phyloP scores from a whole-genome alignment of 1,140 invertebrate genomes.

The Panagrolaimus sp. region DNA sequence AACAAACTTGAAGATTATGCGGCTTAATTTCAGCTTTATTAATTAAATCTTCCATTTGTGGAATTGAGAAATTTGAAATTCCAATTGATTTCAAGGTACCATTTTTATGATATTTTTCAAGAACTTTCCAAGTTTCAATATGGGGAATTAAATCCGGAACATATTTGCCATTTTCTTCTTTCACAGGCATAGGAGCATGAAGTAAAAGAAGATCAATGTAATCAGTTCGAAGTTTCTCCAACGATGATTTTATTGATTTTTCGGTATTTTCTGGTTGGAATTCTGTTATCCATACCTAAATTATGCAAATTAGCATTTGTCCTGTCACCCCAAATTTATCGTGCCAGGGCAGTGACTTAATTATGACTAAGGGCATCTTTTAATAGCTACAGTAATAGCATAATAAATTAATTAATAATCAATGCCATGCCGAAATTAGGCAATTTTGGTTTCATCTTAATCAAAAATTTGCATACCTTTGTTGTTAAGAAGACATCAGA shows the following conservation, averaged over 20 bases:
- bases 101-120: conserved; percentile 57
- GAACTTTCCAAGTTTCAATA: conserved; percentile 44
- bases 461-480: too few species aligned
- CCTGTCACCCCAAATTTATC: too few species aligned
- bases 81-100: conserved; percentile 61
- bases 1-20: conserved; percentile 34
- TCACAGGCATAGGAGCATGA: background rate
- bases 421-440: too few species aligned
- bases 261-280: too few species aligned
- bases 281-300: too few species aligned
- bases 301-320: too few species aligned
- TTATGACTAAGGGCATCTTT: too few species aligned
- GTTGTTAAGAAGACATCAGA: too few species aligned
- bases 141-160: conserved; percentile 21
- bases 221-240: background rate
- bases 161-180: background rate
- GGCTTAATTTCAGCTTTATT: conserved; percentile 40
- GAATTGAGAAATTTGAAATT: conserved; percentile 64
- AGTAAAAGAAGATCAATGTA: background rate
- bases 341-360: too few species aligned
- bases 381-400: too few species aligned
- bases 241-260: background rate
- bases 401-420: too few species aligned
- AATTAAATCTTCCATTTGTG: conserved; percentile 67
- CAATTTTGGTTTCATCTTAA: too few species aligned